A percentile compares a stretch with the other conserved stretches of the same genome.
Evolutionary conservation across 37 sponge, comb jelly and placozoan genomes (phyloP).

Genomic region (Eunapius fragilis): DNA sequence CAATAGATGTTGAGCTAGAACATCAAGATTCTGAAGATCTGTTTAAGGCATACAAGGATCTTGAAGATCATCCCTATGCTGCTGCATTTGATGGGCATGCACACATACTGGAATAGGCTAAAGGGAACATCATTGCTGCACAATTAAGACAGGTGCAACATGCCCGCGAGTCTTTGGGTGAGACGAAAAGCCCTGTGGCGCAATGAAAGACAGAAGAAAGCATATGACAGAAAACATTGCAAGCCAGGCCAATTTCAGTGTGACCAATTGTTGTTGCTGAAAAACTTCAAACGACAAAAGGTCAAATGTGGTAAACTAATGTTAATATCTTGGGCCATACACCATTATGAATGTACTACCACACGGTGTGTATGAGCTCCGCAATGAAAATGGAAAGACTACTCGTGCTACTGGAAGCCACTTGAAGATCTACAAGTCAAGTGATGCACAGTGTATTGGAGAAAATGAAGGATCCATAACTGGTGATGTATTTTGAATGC

Average conservation of each 20-base stretch:
- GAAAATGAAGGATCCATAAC: background rate
- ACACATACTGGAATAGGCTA: conserved; percentile 48
- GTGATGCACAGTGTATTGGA: background rate
- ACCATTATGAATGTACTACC: background rate
- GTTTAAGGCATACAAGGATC: background rate
- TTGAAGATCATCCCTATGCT: conserved; percentile 7
- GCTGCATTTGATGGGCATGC: background rate
- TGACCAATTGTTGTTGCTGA: conserved; percentile 59
- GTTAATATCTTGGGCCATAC: conserved; percentile 21
- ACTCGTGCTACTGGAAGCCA: background rate
- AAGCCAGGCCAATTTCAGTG: conserved; percentile 38
- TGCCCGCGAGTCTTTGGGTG: no score
- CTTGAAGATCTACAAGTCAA: background rate
- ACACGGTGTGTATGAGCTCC: background rate
- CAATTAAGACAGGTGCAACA: no score
- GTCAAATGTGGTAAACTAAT: conserved; percentile 69
- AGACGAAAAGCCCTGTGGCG: no score
- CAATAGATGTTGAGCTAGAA: conserved; percentile 55
- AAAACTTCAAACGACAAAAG: conserved; percentile 71
- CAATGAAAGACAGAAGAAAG: conserved; percentile 69
- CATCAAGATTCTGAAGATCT: conserved; percentile 19
- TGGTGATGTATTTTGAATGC: background rate
- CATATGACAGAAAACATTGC: conserved; percentile 69
- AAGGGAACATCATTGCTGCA: conserved; percentile 67
- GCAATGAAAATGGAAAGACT: background rate